Conservation (phyloP, 2,888 invertebrate species). For the Minunthozetes semirufus region DNA sequence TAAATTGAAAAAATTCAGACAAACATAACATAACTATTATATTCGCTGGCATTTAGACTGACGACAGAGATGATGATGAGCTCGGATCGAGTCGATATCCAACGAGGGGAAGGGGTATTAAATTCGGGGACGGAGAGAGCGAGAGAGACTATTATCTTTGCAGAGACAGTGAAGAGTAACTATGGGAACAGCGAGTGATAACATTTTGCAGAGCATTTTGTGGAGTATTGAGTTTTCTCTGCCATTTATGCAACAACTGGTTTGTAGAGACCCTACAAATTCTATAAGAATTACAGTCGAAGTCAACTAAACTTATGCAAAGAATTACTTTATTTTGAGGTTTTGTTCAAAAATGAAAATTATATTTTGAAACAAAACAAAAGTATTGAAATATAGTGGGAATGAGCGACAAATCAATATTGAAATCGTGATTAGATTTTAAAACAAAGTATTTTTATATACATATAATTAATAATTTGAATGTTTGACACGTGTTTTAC, state of each 20-base stretch:
- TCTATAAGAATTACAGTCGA: not conserved
- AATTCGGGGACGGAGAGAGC: not conserved
- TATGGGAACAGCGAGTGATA: not conserved
- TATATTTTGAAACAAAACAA: not conserved
- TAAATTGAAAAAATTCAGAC: not conserved
- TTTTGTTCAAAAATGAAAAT: not conserved
- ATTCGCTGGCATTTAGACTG: not conserved
- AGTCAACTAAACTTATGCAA: not conserved
- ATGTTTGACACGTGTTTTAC: conserved; percentile 7
- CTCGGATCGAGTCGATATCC: conserved; percentile 18
- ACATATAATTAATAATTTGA: not conserved
- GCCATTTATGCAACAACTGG: conserved; percentile 23
- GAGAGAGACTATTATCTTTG: not conserved
- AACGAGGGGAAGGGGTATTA: not conserved
- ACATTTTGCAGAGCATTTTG: conserved; percentile 3
- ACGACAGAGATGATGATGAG: conserved; percentile 6
- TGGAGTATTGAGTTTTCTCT: not conserved
- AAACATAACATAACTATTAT: not conserved
- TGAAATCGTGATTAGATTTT: not conserved
- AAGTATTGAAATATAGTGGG: not conserved
- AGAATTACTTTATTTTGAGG: not conserved
- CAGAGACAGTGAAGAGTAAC: not conserved
- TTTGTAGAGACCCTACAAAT: not conserved
- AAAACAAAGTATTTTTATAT: not conserved
- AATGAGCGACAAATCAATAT: not conserved